Evolutionary conservation across 2,797 vertebrate genomes (phyloP).

Genomic region (Anguilla marmorata): DNA sequence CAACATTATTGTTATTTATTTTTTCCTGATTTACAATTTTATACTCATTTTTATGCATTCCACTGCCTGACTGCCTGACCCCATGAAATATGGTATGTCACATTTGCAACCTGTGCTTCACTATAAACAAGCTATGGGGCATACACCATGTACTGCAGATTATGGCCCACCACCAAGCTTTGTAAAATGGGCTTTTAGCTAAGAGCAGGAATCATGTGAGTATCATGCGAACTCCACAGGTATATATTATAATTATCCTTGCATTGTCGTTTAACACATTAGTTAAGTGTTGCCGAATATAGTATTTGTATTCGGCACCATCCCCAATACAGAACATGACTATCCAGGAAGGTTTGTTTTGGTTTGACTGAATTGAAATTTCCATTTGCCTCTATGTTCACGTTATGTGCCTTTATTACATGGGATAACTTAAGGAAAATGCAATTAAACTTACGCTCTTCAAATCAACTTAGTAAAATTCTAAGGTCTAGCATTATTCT

Average conservation of each 20-base stretch:
- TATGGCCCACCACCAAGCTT: slow-evolving; percentile 24
- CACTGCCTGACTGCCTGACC: neutral
- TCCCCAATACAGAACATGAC: too few species aligned
- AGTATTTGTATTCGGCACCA: too few species aligned
- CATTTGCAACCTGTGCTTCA: slow-evolving; percentile 13
- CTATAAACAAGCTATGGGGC: slow-evolving; percentile 1
- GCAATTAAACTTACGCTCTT: too few species aligned
- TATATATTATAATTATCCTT: slow-evolving; percentile 18
- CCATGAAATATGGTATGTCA: slow-evolving; percentile 29
- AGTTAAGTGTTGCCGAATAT: too few species aligned
- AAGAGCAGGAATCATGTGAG: slow-evolving; percentile 26
- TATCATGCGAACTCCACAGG: slow-evolving; percentile 18
- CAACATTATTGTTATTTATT: neutral
- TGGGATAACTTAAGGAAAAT: too few species aligned
- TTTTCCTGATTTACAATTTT: slow-evolving; percentile 25
- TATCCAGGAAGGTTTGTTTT: too few species aligned
- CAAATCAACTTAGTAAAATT: too few species aligned
- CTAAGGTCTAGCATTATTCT: too few species aligned
- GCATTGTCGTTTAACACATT: too few species aligned
- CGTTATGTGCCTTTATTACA: too few species aligned
- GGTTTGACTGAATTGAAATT: too few species aligned
- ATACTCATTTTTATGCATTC: slow-evolving; percentile 16
- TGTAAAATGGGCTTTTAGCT: slow-evolving; percentile 39
- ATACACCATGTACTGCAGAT: slow-evolving; percentile 14
- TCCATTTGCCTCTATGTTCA: too few species aligned